These are phyloP conservation scores for Diuraphis noxia DNA, from an alignment of 1,140 invertebrate species.

Conservation along the genomic window DNA sequence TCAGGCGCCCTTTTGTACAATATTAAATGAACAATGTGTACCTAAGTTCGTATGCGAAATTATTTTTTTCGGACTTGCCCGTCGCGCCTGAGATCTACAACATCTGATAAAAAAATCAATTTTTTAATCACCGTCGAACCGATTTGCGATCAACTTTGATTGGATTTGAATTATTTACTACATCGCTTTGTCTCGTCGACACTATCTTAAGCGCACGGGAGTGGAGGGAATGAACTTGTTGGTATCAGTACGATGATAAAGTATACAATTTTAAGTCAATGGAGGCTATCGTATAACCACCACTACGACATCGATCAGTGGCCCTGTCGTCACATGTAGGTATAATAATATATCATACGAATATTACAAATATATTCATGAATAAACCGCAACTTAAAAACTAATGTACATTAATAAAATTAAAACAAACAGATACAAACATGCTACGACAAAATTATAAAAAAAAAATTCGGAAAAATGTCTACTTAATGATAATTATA, in stretches of 20 bases:
- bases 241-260: neutral
- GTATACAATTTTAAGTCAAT: neutral
- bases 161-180: neutral
- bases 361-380: neutral
- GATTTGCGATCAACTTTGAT: neutral
- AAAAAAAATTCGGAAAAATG: neutral
- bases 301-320: neutral
- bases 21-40: neutral
- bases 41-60: neutral
- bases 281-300: neutral
- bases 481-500: neutral
- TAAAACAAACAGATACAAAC: neutral
- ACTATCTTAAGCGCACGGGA: neutral
- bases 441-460: neutral
- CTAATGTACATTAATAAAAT: neutral
- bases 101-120: neutral
- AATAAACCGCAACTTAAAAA: neutral
- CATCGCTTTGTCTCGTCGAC: neutral
- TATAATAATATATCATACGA: neutral
- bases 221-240: neutral
- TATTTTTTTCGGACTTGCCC: neutral
- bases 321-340: neutral
- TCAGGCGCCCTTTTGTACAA: neutral
- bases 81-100: neutral
- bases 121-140: fast-evolving